A percentile compares a stretch with the other conserved stretches of the same genome.
Conservation (phyloP, 2,797 vertebrate genomes). For the Ctenopoma multispine region DNA sequence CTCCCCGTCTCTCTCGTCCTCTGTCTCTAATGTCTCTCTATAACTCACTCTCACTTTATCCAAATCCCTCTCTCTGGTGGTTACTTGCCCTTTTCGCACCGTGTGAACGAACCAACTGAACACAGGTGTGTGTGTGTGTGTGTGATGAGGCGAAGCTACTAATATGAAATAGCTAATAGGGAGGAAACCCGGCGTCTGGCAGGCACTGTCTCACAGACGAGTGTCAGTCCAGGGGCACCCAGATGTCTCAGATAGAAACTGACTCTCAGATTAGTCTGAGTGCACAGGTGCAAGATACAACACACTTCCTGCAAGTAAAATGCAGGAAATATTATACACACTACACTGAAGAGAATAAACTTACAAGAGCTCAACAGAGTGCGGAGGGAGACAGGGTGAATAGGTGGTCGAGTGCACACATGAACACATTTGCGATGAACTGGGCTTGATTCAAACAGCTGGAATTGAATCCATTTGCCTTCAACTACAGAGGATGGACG, state of each 20-base stretch:
- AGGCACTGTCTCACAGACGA: slow-evolving; percentile 47
- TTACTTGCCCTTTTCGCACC: slow-evolving; percentile 66
- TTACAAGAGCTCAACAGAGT: slow-evolving; percentile 52
- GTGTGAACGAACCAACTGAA: slow-evolving; percentile 52
- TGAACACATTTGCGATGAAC: slow-evolving; percentile 58
- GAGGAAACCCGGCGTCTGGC: slow-evolving; percentile 71
- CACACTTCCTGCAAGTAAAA: slow-evolving; percentile 24
- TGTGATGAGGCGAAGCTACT: slow-evolving; percentile 64
- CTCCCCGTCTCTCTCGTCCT: slow-evolving; percentile 59
- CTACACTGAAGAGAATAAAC: slow-evolving; percentile 19
- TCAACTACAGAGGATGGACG: slow-evolving; percentile 75
- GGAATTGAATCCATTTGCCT: slow-evolving; percentile 72
- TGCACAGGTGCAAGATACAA: slow-evolving; percentile 58
- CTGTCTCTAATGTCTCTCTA: slow-evolving; percentile 57
- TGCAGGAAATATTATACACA: slow-evolving; percentile 34
- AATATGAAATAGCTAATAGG: slow-evolving; percentile 68
- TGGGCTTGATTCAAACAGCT: slow-evolving; percentile 68
- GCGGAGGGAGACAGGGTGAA: slow-evolving; percentile 50
- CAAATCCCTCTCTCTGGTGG: slow-evolving; percentile 66
- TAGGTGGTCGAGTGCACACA: slow-evolving; percentile 45
- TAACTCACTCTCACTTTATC: slow-evolving; percentile 66
- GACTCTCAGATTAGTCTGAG: slow-evolving; percentile 24
- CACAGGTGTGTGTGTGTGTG: slow-evolving; percentile 67
- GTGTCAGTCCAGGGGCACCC: slow-evolving; percentile 63
- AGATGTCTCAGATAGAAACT: slow-evolving; percentile 57